A percentile compares a stretch with the other conserved stretches of the same genome.
Conservation (phyloP, 2,113 vertebrate genomes). For the Holacanthus passer region DNA sequence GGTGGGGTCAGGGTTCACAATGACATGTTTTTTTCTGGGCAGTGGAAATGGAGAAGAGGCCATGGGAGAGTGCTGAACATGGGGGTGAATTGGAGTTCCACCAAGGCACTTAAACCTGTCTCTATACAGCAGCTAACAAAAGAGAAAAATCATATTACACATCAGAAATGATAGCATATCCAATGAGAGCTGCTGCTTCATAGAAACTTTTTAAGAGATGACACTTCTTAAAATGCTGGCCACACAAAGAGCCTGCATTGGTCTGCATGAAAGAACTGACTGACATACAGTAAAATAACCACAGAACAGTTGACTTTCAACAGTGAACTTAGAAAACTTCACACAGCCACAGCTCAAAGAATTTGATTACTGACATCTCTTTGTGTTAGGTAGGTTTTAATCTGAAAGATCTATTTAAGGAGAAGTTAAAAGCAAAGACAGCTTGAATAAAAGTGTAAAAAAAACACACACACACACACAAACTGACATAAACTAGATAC, state of each 20-base stretch:
- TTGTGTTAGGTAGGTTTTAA: slow-evolving; percentile 44
- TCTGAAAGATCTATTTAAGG: slow-evolving; percentile 53
- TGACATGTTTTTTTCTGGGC: slow-evolving; percentile 75
- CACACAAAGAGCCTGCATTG: slow-evolving; percentile 67
- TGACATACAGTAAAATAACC: slow-evolving; percentile 62
- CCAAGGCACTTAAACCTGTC: slow-evolving; percentile 80
- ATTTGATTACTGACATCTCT: slow-evolving; percentile 51
- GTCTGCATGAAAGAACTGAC: slow-evolving; percentile 61
- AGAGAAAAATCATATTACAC: slow-evolving; percentile 71
- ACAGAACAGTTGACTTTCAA: slow-evolving; percentile 53
- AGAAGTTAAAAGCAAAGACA: slow-evolving; percentile 49
- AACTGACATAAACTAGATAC: slow-evolving; percentile 16
- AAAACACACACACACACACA: no score
- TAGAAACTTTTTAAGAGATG: slow-evolving; percentile 56
- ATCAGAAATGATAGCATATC: slow-evolving; percentile 59
- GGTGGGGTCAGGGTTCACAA: slow-evolving; percentile 78
- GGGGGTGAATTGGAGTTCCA: slow-evolving; percentile 78
- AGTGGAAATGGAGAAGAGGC: slow-evolving; percentile 76
- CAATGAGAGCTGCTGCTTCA: slow-evolving; percentile 54
- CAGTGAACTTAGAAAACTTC: slow-evolving; percentile 60
- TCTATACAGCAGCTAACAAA: slow-evolving; percentile 75
- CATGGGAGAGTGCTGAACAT: slow-evolving; percentile 77
- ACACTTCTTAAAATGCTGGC: slow-evolving; percentile 50
- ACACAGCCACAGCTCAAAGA: slow-evolving; percentile 34
- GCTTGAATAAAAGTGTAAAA: background rate